Evolutionary conservation across 2,113 vertebrate genomes (phyloP).

Genomic region (Corynorhinus townsendii): DNA sequence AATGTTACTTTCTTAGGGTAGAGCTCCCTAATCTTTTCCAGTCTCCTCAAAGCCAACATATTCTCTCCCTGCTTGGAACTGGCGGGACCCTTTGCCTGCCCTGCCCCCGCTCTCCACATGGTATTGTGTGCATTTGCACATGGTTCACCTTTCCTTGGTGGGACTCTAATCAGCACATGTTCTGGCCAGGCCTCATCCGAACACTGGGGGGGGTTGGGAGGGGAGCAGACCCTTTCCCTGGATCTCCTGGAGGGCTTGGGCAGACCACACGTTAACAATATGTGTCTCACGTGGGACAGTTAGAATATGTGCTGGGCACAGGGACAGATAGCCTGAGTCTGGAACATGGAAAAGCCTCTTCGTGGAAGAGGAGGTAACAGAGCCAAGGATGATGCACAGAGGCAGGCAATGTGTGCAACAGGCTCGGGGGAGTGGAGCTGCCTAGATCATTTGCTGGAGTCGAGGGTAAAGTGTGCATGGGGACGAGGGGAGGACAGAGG

Average conservation of each 20-base stretch:
- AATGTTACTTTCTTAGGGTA: background rate
- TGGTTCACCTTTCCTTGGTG: fast-evolving
- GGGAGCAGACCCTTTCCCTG: background rate
- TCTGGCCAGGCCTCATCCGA: fast-evolving
- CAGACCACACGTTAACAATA: background rate
- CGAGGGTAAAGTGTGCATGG: background rate
- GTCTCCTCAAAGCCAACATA: background rate
- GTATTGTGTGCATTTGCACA: fast-evolving
- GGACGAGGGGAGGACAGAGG: fast-evolving
- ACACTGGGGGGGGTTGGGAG: no score
- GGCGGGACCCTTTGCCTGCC: background rate
- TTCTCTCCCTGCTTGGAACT: background rate
- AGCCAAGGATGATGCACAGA: background rate
- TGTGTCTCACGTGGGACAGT: fast-evolving
- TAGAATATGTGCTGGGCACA: background rate
- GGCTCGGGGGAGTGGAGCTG: background rate
- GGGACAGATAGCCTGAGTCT: background rate
- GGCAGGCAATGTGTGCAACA: fast-evolving
- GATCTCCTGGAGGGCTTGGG: background rate
- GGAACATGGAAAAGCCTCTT: background rate
- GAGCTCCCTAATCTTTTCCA: background rate
- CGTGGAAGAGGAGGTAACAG: background rate
- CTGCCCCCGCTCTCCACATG: fast-evolving
- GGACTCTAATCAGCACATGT: background rate
- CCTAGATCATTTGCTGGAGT: background rate